These are phyloP conservation scores for Paedocypris sp. DNA, from an alignment of 2,113 vertebrate species.

Conservation along the genomic window DNA sequence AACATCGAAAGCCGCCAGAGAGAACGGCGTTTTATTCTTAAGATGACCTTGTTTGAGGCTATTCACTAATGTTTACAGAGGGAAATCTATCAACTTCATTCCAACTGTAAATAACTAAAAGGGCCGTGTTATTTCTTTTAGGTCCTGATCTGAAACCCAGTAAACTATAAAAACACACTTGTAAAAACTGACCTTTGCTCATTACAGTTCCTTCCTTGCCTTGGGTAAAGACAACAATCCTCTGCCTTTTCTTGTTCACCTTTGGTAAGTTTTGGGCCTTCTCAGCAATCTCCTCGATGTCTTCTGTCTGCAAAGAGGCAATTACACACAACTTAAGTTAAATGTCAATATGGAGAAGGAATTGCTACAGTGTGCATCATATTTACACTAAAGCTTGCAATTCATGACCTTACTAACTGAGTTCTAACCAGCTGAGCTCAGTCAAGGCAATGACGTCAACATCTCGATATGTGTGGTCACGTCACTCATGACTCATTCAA, in stretches of 20 bases:
- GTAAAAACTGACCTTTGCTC: slow-evolving; percentile 48
- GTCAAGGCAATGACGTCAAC: neutral
- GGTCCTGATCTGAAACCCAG: neutral
- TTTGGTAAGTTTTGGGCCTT: slow-evolving; percentile 84
- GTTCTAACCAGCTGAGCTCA: neutral
- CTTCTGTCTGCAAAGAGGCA: slow-evolving; percentile 65
- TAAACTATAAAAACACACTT: neutral
- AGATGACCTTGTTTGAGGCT: slow-evolving; percentile 40
- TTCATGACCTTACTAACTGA: neutral
- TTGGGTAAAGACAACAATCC: slow-evolving; percentile 86
- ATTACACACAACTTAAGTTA: neutral
- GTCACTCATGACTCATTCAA: neutral
- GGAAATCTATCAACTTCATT: slow-evolving; percentile 39
- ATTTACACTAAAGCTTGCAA: neutral
- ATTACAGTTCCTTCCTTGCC: slow-evolving; percentile 79
- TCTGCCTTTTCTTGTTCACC: slow-evolving; percentile 74
- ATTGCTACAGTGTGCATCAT: neutral
- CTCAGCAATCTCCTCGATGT: slow-evolving; percentile 83
- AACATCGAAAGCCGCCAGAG: slow-evolving; percentile 33
- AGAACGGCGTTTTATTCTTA: slow-evolving; percentile 31
- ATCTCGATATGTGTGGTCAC: neutral
- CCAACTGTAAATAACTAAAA: slow-evolving; percentile 37
- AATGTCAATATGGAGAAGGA: neutral
- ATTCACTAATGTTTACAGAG: slow-evolving; percentile 38
- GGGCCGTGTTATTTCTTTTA: slow-evolving; percentile 12